These are phyloP conservation scores for Turnix velox DNA, from an alignment of 2,113 vertebrate species.

Conservation along the genomic window DNA sequence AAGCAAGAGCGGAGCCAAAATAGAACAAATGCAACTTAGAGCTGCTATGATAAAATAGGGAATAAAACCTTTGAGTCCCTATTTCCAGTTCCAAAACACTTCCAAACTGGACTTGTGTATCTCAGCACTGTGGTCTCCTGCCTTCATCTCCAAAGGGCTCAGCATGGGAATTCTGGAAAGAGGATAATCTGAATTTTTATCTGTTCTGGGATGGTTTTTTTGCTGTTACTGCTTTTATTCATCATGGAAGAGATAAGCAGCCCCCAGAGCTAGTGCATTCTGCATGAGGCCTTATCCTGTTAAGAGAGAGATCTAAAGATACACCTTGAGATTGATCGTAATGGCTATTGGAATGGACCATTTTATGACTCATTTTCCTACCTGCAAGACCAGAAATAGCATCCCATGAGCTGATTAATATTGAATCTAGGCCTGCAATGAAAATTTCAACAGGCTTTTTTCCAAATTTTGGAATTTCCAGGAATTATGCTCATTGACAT, in stretches of 20 bases:
- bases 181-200: neutral
- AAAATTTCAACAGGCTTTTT: neutral
- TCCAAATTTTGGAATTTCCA: neutral
- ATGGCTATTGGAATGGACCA: neutral
- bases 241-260: neutral
- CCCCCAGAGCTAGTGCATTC: neutral
- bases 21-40: neutral
- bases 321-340: neutral
- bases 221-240: neutral
- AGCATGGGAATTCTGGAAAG: neutral
- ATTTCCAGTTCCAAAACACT: neutral
- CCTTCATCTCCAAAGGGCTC: neutral
- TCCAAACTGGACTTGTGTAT: neutral
- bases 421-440: neutral
- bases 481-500: neutral
- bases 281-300: neutral
- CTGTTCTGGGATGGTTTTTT: neutral
- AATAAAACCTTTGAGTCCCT: neutral
- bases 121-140: neutral
- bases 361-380: neutral
- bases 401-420: neutral
- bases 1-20: neutral
- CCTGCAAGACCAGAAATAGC: neutral
- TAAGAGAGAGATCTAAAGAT: neutral
- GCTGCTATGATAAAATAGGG: neutral